Evolutionary conservation across 1,140 invertebrate genomes (phyloP).

Genomic region (Nomia melanderi): DNA sequence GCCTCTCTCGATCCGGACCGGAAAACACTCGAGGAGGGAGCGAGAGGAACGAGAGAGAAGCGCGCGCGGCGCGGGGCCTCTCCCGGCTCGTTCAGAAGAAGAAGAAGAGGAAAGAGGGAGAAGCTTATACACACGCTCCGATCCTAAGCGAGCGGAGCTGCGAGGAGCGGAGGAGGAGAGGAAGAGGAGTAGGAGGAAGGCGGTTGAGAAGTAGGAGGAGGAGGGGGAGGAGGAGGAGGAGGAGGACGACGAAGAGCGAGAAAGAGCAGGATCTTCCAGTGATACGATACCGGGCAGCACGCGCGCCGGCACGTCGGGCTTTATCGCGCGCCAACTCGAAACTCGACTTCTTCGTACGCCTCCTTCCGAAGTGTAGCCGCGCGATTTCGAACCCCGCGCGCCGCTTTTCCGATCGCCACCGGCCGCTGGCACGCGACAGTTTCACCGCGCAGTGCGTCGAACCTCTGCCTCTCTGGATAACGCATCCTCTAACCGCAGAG

Average conservation of each 20-base stretch:
- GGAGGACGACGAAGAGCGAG: slow-evolving; percentile 46
- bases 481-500: too few species aligned
- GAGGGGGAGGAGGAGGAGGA: slow-evolving; percentile 47
- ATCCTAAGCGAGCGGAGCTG: slow-evolving; percentile 1
- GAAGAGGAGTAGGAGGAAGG: slow-evolving; percentile 44
- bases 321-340: slow-evolving; percentile 51
- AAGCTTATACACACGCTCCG: neutral
- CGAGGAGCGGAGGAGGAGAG: slow-evolving; percentile 21
- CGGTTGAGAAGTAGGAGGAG: slow-evolving; percentile 25
- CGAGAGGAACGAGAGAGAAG: slow-evolving; percentile 24
- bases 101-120: slow-evolving; percentile 51
- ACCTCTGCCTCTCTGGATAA: too few species aligned
- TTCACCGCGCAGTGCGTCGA: too few species aligned
- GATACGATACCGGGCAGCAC: slow-evolving; percentile 60
- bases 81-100: neutral
- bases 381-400: slow-evolving; percentile 10
- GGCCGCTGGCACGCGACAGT: too few species aligned
- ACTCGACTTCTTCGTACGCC: slow-evolving; percentile 33
- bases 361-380: neutral
- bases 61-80: neutral
- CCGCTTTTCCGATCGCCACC: neutral
- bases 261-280: slow-evolving; percentile 56
- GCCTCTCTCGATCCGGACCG: slow-evolving; percentile 12
- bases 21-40: slow-evolving; percentile 34
- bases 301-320: slow-evolving; percentile 55